Evolutionary conservation across 2,797 vertebrate species (phyloP), one percentile per base, ranked within the genome.

Genomic region (Linurgus olivaceus): DNA sequence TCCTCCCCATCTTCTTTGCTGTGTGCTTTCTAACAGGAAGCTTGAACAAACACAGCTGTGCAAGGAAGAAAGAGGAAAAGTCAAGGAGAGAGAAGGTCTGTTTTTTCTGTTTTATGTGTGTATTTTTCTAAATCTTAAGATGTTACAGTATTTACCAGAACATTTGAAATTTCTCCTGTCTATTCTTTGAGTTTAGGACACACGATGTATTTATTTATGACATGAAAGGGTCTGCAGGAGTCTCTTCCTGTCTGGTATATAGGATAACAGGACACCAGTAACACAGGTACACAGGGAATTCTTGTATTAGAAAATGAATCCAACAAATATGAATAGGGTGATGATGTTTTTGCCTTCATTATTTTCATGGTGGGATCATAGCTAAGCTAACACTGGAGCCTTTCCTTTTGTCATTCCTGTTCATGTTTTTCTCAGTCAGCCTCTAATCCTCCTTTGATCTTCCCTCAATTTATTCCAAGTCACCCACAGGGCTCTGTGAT

Each of bases 361-460:
- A 42, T 92, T 92, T 96, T 91, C 47, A 21, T 9, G 3, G 13
- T 75, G 25, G 37, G 38, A 93, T 63, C 21, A n/a, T 23, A 92
- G 63, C 61, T 61, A 55, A 90, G 29, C 38, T 70, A 84, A 58
- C 33, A 62, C 33, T 40, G 38, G 10, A 1, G 1, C 24, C 7
- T 90, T 84, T 72, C 13, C 26, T 90, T 86, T 92, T 90, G 70
- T 90, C 23, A 55, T 86, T 93, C 10, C 16, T 88, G 44, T 7
- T 78, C 5, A 29, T 93, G 48, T 58, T 81, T 33, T 55, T 78
- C 92, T 92, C 76, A 92, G 80, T 9, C 40, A 86, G 44, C 8
- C 33, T 75, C 42, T 88, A 93, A 94, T 81, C 54, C 70, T 52
- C 62, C 88, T 95, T 95, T 95, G 76, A 95, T 95, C 79, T 95